These are phyloP conservation scores for Coreius guichenoti DNA, from an alignment of 2,797 vertebrate species.

Conservation along the genomic window DNA sequence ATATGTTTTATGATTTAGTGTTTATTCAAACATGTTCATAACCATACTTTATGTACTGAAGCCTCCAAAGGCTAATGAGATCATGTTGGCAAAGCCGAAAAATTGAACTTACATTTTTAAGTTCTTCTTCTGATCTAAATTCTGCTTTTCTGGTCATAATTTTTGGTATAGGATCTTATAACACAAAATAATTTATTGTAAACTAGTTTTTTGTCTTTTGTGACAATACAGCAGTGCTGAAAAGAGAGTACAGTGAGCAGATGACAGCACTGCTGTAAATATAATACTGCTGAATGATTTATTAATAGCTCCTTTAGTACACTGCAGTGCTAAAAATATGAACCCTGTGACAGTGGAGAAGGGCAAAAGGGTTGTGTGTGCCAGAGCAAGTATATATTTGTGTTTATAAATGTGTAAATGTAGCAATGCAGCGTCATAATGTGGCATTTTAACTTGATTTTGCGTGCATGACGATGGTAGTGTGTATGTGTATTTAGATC, in stretches of 20 bases:
- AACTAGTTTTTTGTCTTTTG: not conserved
- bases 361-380: slow-evolving; percentile 6
- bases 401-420: slow-evolving; percentile 8
- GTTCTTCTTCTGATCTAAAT: not conserved
- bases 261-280: slow-evolving; percentile 69
- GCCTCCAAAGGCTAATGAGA: not conserved
- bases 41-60: not conserved
- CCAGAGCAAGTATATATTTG: slow-evolving; percentile 32
- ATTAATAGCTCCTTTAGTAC: slow-evolving; percentile 77
- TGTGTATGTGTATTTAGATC: not conserved
- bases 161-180: not conserved
- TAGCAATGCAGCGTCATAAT: not conserved
- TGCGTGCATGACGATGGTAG: not conserved
- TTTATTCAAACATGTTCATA: not conserved
- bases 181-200: not conserved
- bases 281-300: slow-evolving; percentile 76
- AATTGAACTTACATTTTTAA: not conserved
- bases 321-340: slow-evolving; percentile 78
- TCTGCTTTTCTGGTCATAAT: not conserved
- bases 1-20: too few species aligned
- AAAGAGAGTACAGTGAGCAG: slow-evolving; percentile 26
- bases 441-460: not conserved
- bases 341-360: slow-evolving; percentile 54
- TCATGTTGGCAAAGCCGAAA: not conserved
- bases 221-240: slow-evolving; percentile 1